A percentile compares a stretch with the other conserved stretches of the same genome.
Conservation (phyloP, 2,888 invertebrate genomes). For the Elysia crispata region DNA sequence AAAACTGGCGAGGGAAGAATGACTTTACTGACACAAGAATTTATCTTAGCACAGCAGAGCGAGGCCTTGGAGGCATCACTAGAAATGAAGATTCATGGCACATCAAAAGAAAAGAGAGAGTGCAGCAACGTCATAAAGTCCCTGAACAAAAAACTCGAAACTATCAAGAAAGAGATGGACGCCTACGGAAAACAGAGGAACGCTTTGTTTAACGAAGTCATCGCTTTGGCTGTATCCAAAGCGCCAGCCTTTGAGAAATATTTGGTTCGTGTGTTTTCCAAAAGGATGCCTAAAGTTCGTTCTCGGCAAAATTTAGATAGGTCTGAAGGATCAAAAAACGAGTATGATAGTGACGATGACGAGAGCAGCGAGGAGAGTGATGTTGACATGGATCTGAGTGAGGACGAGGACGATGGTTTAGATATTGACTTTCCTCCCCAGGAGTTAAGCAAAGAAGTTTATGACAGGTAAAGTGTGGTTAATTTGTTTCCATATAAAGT, state of each 20-base stretch:
- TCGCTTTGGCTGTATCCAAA: conserved; percentile 26
- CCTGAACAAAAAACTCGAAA: conserved; percentile 27
- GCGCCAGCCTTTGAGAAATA: conserved; percentile 45
- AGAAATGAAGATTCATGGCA: conserved; percentile 25
- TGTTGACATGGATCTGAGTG: conserved; percentile 39
- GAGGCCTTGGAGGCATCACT: conserved; percentile 43
- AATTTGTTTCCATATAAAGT: too few relatives aligned
- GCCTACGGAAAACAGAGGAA: conserved; percentile 20
- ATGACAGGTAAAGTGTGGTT: conserved; percentile 33
- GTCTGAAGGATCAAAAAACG: neutral
- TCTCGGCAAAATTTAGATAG: neutral
- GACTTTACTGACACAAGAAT: conserved; percentile 39
- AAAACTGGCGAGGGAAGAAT: conserved; percentile 38
- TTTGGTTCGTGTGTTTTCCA: conserved; percentile 42
- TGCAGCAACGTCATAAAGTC: conserved; percentile 31
- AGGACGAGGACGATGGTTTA: conserved; percentile 44
- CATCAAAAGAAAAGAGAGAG: conserved; percentile 39
- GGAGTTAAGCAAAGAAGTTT: conserved; percentile 37
- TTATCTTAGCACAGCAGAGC: conserved; percentile 40
- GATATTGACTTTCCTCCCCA: conserved; percentile 46
- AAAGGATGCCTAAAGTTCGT: conserved; percentile 33
- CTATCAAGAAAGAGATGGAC: conserved; percentile 38
- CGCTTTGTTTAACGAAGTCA: conserved; percentile 38
- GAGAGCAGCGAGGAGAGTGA: conserved; percentile 39
- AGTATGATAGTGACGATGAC: conserved; percentile 5